Evolutionary conservation across 2,797 vertebrate species (phyloP), one percentile per base, ranked within the genome.

Genomic region (Chlorospingus flavigularis): DNA sequence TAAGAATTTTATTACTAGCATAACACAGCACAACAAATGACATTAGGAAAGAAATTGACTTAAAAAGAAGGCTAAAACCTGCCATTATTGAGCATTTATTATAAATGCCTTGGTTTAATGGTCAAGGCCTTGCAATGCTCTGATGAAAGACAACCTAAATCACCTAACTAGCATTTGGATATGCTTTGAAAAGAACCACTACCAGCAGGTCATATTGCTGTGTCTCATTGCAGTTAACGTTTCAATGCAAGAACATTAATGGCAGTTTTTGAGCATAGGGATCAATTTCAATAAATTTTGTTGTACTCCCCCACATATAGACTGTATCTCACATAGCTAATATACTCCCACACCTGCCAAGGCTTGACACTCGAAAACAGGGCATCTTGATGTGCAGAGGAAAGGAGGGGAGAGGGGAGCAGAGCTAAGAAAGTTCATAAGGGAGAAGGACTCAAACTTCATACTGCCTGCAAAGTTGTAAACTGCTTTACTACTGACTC

Each of bases 251-350:
- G 39, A 80, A 74, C 7, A 39, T 3, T 47, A 40, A 47, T 4
- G 4, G 17, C 15, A 77, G 11, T 70, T 42, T 60, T 57, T 63
- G 25, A 71, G 45, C 31, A 65, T 20, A 75, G 40, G n/a, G 4
- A 19, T 58, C 8, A 58, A 66, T 76, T 75, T 31, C 60, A 81
- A 7, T 42, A 53, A 45, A 81, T 72, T 7, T 50, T 75, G 3
- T 42, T 51, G 10, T 42, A 65, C 4, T 45, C 5, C 8, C 12
- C 8, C 17, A 40, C 0, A 0, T 16, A n/a, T 11, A 79, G 43
- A 21, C 35, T 58, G 25, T 43, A 57, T 18, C 21, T 47, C 43
- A 51, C 35, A 84, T 0, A 74, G 24, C n/a, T 60, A 40, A 65
- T 8, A 40, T 4, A 43, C 13, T 55, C 76, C 55, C 28, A 70